Conservation (phyloP, 2,797 vertebrate species). For the Peromyscus aztecus region DNA sequence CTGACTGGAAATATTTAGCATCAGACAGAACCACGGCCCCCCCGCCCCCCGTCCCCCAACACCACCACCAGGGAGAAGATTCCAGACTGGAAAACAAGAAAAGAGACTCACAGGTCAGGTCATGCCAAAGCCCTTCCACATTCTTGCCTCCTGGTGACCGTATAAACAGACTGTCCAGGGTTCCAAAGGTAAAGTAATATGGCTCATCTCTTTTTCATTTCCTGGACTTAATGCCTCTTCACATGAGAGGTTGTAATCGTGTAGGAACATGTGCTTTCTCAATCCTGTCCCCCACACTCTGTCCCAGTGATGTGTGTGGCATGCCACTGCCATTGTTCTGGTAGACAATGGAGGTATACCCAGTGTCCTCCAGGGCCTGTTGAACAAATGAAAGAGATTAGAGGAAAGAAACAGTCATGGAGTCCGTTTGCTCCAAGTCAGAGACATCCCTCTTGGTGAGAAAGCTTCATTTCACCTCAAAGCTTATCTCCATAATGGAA, state of each 20-base stretch:
- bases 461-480: not conserved
- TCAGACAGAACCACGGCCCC: not conserved
- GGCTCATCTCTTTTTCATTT: slow-evolving; percentile 72
- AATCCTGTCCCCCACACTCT: not conserved
- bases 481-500: not conserved
- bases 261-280: slow-evolving; percentile 19
- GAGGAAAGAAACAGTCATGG: not conserved
- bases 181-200: not conserved
- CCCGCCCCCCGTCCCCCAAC: no score
- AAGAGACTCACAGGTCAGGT: slow-evolving; percentile 27
- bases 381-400: not conserved
- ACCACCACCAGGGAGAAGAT: slow-evolving; percentile 6
- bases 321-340: not conserved
- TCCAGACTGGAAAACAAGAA: slow-evolving; percentile 66
- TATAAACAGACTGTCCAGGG: slow-evolving; percentile 13
- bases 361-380: not conserved
- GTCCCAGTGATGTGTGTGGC: not conserved
- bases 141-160: not conserved
- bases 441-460: not conserved
- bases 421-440: not conserved
- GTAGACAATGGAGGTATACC: not conserved
- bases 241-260: slow-evolving; percentile 36
- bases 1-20: slow-evolving; percentile 56
- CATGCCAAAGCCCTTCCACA: slow-evolving; percentile 7
- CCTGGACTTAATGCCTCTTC: slow-evolving; percentile 66